Evolutionary conservation across 2,113 vertebrate genomes (phyloP), one percentile per base, ranked within the genome.

Genomic region (Bubo blakistoni): DNA sequence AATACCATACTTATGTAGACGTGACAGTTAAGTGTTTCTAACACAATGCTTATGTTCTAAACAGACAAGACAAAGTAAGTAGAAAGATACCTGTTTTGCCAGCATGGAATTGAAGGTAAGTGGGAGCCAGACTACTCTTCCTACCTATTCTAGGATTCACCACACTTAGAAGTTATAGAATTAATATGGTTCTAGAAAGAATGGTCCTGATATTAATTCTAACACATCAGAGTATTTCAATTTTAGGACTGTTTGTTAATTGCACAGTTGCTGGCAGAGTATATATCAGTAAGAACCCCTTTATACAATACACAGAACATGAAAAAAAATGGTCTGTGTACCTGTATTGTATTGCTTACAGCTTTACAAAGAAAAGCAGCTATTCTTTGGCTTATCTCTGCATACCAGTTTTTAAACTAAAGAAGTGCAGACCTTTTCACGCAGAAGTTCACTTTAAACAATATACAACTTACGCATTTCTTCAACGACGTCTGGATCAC

Each of bases 401-500:
- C 66, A 40, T 38, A 46, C 6, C 44, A 71, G 32, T 49, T 36
- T 86, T 91, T 55, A 72, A 86, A 47, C 36, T 80, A 80, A 82
- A 92, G 47, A 66, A 86, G 10, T 18, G 24, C 63, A 96, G 51
- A 61, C 16, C 49, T 70, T 88, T 65, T 26, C 3, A 5, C 14
- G 38, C 34, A 88, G 88, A 95, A 67, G 10, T 34, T 73, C 36
- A 44, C 70, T 51, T 42, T n/a, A 63, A 71, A 81, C 18, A 77
- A 80, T 24, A 78, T 5, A 71, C 15, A 88, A 99, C 99, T 99
- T 98, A 99, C 99, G 98, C 82, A 99, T 99, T 95, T 99, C 98
- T 96, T 99, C 98, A 22, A 99, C 61, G 10, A 99, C 98, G 24
- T 99, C 98, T 9, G 99, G 99, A 96, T 99, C 99, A 96, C 99